Conservation (phyloP, 2,113 vertebrate species). For the Catharus fuscescens region DNA sequence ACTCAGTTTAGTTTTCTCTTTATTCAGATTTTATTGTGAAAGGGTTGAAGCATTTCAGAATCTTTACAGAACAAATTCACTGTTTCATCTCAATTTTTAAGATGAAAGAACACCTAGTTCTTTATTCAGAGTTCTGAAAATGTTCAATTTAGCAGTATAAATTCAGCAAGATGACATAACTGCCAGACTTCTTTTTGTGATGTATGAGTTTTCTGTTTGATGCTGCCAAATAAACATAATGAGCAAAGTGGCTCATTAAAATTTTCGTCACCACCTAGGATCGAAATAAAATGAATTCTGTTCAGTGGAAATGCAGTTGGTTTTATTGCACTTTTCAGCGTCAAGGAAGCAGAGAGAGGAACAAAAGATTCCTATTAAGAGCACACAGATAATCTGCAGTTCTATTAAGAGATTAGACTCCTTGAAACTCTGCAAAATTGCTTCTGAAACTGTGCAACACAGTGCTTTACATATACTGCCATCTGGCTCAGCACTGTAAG, state of each 20-base stretch:
- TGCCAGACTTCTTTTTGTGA: neutral
- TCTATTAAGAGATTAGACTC: conserved; percentile 32
- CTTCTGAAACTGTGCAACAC: neutral
- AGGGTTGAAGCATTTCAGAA: neutral
- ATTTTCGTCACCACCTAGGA: neutral
- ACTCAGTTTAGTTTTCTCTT: neutral
- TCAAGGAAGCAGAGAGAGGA: neutral
- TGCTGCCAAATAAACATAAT: conserved; percentile 7
- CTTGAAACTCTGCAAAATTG: neutral
- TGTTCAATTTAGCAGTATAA: neutral
- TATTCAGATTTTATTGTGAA: neutral
- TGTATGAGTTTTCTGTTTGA: neutral
- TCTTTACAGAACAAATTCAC: neutral
- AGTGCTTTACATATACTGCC: neutral
- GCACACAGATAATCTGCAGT: neutral
- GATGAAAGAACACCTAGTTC: neutral
- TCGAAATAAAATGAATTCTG: neutral
- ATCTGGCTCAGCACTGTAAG: neutral
- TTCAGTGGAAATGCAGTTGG: neutral
- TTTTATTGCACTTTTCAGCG: neutral
- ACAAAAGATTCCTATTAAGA: conserved; percentile 26
- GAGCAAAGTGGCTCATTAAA: conserved; percentile 9
- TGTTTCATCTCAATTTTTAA: neutral
- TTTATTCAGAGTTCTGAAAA: neutral
- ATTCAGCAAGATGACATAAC: neutral